Evolutionary conservation across 1,140 invertebrate genomes (phyloP).

Genomic region (Amyelois transitella): DNA sequence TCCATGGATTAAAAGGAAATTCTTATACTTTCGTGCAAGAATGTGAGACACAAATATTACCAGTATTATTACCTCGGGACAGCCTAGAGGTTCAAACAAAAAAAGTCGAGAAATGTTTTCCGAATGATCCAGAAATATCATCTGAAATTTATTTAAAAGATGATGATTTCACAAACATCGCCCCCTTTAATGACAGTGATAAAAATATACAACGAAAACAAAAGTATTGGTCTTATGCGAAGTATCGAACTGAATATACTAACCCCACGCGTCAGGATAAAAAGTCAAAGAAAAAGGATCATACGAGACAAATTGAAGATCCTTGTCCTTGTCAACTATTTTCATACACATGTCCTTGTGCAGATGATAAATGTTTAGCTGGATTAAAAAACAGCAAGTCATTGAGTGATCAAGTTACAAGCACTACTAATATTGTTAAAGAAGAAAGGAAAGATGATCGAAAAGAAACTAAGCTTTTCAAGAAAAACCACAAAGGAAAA

Average conservation of each 20-base stretch:
- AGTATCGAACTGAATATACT: slow-evolving; percentile 45
- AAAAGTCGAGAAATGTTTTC: slow-evolving; percentile 24
- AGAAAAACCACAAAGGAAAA: slow-evolving; percentile 16
- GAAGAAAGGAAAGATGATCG: slow-evolving; percentile 9
- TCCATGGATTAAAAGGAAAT: slow-evolving; percentile 26
- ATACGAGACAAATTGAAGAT: slow-evolving; percentile 36
- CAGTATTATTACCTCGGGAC: slow-evolving; percentile 25
- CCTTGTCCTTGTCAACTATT: slow-evolving; percentile 56
- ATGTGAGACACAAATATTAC: slow-evolving; percentile 37
- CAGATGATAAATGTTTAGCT: slow-evolving; percentile 41
- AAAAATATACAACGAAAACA: slow-evolving; percentile 24
- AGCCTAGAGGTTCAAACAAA: slow-evolving; percentile 27
- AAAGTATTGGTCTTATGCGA: slow-evolving; percentile 52
- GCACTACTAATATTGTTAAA: slow-evolving; percentile 23
- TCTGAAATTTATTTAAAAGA: slow-evolving; percentile 49
- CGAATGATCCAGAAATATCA: slow-evolving; percentile 21
- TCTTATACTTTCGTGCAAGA: slow-evolving; percentile 43
- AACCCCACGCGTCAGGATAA: slow-evolving; percentile 34
- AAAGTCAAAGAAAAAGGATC: slow-evolving; percentile 34
- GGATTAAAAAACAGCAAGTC: slow-evolving; percentile 41
- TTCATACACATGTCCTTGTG: slow-evolving; percentile 52
- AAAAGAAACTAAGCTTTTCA: slow-evolving; percentile 11
- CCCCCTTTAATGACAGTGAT: slow-evolving; percentile 14
- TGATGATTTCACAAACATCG: slow-evolving; percentile 16
- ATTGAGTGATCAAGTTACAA: slow-evolving; percentile 39